Percentiles rank a stretch among this genome's conserved stretches.
Evolutionary conservation across 2,888 invertebrate genomes (phyloP).

Genomic region (Leptinotarsa rubiginosa): DNA sequence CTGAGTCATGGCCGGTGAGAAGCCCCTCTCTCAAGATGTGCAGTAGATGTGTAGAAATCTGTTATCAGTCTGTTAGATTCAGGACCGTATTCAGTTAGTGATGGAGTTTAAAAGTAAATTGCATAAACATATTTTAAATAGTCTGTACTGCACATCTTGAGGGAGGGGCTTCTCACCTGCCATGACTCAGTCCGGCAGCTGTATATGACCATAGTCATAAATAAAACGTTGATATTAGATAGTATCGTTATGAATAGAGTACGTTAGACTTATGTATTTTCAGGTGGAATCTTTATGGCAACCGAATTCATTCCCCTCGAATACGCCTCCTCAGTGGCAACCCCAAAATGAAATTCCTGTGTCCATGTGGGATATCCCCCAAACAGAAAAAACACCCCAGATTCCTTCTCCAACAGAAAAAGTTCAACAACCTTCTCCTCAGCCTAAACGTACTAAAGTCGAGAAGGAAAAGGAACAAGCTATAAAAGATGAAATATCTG

Average conservation of each 20-base stretch:
- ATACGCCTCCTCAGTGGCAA: constrained; percentile 53
- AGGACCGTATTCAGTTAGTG: too few species aligned
- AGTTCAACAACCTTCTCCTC: constrained; percentile 38
- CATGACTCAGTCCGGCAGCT: too few species aligned
- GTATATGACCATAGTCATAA: too few species aligned
- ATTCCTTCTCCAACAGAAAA: constrained; percentile 45
- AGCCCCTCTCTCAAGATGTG: too few species aligned
- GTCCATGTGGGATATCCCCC: constrained; percentile 62
- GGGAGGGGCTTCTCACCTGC: too few species aligned
- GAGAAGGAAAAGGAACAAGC: constrained; percentile 52
- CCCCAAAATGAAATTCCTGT: constrained; percentile 56
- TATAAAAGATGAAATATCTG: constrained; percentile 61
- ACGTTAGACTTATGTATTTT: constrained; percentile 23
- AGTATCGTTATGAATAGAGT: too few species aligned
- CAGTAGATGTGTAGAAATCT: too few species aligned
- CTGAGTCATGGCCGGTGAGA: too few species aligned
- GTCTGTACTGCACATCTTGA: too few species aligned
- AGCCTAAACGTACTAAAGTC: constrained; percentile 44
- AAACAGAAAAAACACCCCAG: constrained; percentile 33
- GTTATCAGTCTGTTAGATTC: too few species aligned
- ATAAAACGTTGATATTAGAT: not conserved
- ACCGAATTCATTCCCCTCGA: constrained; percentile 59
- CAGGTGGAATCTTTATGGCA: constrained; percentile 61
- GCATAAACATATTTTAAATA: too few species aligned
- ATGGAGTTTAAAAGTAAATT: too few species aligned